Evolutionary conservation across 2,888 invertebrate genomes (phyloP).

Genomic region (Acrobasis repandana): DNA sequence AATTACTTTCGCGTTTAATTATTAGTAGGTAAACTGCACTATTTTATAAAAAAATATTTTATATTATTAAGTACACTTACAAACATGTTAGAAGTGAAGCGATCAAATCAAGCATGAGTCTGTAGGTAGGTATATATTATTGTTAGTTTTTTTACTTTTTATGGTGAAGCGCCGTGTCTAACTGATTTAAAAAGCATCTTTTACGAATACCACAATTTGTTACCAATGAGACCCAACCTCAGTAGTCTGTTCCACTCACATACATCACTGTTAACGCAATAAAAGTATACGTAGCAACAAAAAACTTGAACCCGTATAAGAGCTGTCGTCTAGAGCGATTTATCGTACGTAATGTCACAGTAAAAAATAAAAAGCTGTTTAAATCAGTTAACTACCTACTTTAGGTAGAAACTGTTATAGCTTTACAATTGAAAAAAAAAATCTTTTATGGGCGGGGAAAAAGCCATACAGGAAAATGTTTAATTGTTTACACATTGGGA

Average conservation of each 20-base stretch:
- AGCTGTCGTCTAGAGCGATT: slow-evolving; percentile 36
- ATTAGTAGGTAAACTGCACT: no score
- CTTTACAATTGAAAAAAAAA: background rate
- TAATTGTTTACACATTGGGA: no score
- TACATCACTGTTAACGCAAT: slow-evolving; percentile 40
- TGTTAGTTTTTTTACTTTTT: no score
- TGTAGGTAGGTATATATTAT: no score
- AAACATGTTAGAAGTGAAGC: no score
- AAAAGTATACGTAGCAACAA: slow-evolving; percentile 37
- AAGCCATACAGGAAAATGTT: no score
- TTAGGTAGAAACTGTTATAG: background rate
- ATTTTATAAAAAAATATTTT: no score
- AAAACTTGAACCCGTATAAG: slow-evolving; percentile 35
- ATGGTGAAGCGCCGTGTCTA: no score
- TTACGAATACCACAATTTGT: background rate
- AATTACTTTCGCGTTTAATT: no score
- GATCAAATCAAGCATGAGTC: no score
- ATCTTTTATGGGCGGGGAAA: no score
- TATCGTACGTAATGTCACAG: slow-evolving; percentile 33
- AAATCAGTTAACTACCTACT: slow-evolving; percentile 6
- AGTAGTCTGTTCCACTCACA: slow-evolving; percentile 33
- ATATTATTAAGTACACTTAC: no score
- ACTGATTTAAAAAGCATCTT: background rate
- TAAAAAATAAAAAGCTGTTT: slow-evolving; percentile 27
- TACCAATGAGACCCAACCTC: slow-evolving; percentile 24